These are phyloP conservation scores for Trogon surrucura DNA, from an alignment of 2,113 vertebrate genomes.

Conservation along the genomic window DNA sequence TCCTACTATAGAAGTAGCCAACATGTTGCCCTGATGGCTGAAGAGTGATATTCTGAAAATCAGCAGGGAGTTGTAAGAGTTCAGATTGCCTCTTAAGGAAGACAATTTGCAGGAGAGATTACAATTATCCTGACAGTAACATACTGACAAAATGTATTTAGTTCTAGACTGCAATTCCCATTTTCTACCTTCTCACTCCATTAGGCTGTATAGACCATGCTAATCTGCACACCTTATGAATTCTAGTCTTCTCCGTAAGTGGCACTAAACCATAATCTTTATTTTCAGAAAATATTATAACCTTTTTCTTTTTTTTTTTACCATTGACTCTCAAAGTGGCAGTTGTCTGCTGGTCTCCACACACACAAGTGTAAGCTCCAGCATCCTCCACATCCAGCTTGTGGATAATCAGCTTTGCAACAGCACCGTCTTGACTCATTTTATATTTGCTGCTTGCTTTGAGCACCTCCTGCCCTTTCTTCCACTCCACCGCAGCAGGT, in stretches of 20 bases:
- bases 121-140: not conserved
- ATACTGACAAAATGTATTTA: not conserved
- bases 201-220: rapidly evolving
- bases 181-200: not conserved
- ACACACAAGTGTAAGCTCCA: slow-evolving; percentile 76
- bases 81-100: not conserved
- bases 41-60: not conserved
- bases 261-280: not conserved
- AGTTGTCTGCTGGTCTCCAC: slow-evolving; percentile 80
- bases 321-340: slow-evolving; percentile 84
- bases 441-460: slow-evolving; percentile 74
- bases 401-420: slow-evolving; percentile 73
- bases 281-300: not conserved
- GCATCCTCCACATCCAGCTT: slow-evolving; percentile 74
- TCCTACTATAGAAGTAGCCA: not conserved
- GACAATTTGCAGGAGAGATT: not conserved
- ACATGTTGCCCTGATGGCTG: rapidly evolving
- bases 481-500: slow-evolving; percentile 69
- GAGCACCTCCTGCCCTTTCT: slow-evolving; percentile 60
- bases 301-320: slow-evolving; percentile 41
- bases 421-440: slow-evolving; percentile 73
- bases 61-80: not conserved
- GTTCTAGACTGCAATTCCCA: not conserved
- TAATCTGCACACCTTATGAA: not conserved
- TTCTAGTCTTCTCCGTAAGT: not conserved